These are phyloP conservation scores for Speoplatyrhinus poulsoni DNA, from an alignment of 2,113 vertebrate genomes.

Conservation along the genomic window DNA sequence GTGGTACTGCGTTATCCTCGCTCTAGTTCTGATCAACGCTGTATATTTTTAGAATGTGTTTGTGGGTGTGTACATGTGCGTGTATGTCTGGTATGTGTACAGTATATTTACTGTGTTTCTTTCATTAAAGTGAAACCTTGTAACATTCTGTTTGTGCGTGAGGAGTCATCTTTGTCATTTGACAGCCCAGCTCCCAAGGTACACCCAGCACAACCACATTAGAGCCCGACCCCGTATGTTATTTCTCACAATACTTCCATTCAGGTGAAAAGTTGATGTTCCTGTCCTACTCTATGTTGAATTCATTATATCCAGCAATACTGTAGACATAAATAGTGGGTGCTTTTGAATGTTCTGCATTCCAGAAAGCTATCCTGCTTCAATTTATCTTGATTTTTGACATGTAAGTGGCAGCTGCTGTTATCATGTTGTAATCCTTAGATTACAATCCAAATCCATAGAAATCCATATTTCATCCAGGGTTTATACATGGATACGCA, in stretches of 20 bases:
- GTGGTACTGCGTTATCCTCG: conserved; percentile 35
- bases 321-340: conserved; percentile 1
- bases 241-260: no score
- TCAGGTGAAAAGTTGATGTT: no score
- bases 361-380: conserved; percentile 16
- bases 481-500: neutral
- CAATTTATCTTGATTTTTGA: conserved; percentile 46
- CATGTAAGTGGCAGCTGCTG: conserved; percentile 42
- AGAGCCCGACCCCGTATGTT: no score
- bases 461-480: conserved; percentile 46
- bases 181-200: neutral
- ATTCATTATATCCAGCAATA: no score
- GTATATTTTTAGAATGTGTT: conserved; percentile 42
- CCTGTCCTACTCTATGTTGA: no score
- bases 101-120: conserved; percentile 1
- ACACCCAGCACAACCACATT: no score
- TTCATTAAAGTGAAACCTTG: no score
- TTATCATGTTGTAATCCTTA: conserved; percentile 71
- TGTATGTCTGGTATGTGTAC: conserved; percentile 13
- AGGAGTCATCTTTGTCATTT: neutral
- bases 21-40: conserved; percentile 47
- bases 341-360: neutral
- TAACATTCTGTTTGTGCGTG: neutral
- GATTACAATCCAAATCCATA: conserved; percentile 72
- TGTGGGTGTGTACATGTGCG: neutral